phyloP scores from a whole-genome alignment of 2,797 vertebrate species.

The Syngnathus rostellatus region DNA sequence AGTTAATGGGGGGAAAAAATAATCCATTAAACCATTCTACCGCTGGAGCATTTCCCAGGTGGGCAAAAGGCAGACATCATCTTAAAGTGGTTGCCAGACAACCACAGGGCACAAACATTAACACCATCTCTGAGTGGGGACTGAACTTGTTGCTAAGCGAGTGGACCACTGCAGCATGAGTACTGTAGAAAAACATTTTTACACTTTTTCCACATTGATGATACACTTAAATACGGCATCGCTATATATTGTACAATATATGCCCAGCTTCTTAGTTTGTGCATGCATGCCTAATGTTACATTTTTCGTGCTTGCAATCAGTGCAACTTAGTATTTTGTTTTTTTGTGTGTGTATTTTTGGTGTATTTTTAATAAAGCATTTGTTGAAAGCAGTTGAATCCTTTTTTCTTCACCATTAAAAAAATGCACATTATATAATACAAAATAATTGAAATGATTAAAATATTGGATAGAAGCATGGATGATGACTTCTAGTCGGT shows the following conservation, averaged over 20 bases:
- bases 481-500: too few relatives aligned
- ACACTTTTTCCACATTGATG: neutral
- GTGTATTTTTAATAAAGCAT: too few relatives aligned
- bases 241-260: neutral
- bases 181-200: neutral
- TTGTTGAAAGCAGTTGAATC: too few relatives aligned
- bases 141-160: slow-evolving; percentile 55
- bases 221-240: neutral
- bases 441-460: too few relatives aligned
- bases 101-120: neutral
- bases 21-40: slow-evolving; percentile 51
- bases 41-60: neutral
- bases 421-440: too few relatives aligned
- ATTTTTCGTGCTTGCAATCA: neutral
- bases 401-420: too few relatives aligned
- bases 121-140: slow-evolving; percentile 20
- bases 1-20: slow-evolving; percentile 13
- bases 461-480: too few relatives aligned
- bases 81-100: too few relatives aligned
- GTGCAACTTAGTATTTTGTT: neutral
- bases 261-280: neutral
- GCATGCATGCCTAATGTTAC: neutral
- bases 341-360: too few relatives aligned
- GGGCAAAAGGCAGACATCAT: neutral
- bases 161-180: neutral